These are phyloP conservation scores for Andrena dorsata DNA, from an alignment of 2,888 invertebrate species.

Conservation along the genomic window DNA sequence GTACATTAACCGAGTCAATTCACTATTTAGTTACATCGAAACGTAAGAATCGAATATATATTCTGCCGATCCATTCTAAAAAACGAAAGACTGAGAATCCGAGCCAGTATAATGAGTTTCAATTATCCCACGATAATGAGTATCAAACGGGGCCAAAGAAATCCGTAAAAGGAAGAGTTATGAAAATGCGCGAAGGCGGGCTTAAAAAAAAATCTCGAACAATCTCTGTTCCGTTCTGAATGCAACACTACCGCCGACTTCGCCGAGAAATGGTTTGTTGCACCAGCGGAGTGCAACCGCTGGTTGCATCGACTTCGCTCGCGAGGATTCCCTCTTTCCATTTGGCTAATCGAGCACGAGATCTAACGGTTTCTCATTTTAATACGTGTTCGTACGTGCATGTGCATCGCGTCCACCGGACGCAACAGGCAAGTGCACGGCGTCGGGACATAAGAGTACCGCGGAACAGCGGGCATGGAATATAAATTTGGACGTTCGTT, in stretches of 20 bases:
- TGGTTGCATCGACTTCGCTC: constrained; percentile 42
- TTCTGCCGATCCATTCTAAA: background rate
- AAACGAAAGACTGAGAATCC: background rate
- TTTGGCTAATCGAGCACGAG: constrained; percentile 43
- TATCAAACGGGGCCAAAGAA: constrained; percentile 2
- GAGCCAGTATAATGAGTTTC: background rate
- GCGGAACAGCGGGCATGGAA: constrained; percentile 20
- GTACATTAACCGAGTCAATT: background rate
- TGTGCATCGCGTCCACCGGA: constrained; percentile 12
- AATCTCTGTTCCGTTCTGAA: constrained; percentile 67
- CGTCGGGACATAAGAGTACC: constrained; percentile 20
- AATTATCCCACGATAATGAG: background rate
- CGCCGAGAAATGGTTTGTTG: constrained; percentile 33
- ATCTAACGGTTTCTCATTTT: constrained; percentile 59
- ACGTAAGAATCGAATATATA: background rate
- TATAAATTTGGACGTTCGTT: constrained; percentile 46
- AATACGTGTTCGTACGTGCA: constrained; percentile 17
- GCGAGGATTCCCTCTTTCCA: constrained; percentile 58
- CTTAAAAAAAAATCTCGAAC: constrained; percentile 46
- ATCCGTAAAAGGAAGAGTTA: constrained; percentile 15
- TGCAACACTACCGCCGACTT: constrained; percentile 39
- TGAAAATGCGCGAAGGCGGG: constrained; percentile 32
- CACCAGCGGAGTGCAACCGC: constrained; percentile 40
- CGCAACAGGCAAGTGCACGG: constrained; percentile 6
- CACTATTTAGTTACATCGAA: background rate